Percentiles rank a stretch among this genome's conserved stretches.
phyloP scores from a whole-genome alignment of 2,888 invertebrate genomes.

The Epistrophe eligans region DNA sequence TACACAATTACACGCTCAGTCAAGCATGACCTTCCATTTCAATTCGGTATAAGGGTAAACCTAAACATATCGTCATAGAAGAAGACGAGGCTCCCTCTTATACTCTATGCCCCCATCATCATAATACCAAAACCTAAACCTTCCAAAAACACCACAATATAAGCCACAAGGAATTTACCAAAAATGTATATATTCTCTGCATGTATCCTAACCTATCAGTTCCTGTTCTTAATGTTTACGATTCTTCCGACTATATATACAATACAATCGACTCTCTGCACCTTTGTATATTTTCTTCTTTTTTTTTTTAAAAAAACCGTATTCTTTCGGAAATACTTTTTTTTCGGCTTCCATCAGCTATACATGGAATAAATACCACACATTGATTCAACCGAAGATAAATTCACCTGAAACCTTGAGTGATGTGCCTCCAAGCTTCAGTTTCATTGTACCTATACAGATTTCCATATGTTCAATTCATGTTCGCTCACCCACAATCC shows the following conservation, averaged over 20 bases:
- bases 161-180: slow-evolving; percentile 37
- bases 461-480: slow-evolving; percentile 41
- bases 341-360: neutral
- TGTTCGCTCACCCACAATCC: slow-evolving; percentile 25
- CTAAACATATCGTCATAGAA: neutral
- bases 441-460: slow-evolving; percentile 4
- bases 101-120: neutral
- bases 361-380: slow-evolving; percentile 42
- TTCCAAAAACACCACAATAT: slow-evolving; percentile 26
- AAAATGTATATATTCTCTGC: neutral
- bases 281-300: neutral
- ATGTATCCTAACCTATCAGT: no score
- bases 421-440: slow-evolving; percentile 54
- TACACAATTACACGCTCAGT: slow-evolving; percentile 64
- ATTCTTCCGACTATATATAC: neutral
- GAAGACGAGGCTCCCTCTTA: slow-evolving; percentile 2
- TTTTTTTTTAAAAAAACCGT: slow-evolving; percentile 8
- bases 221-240: neutral
- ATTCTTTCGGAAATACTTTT: neutral
- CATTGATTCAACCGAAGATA: slow-evolving; percentile 44
- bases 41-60: slow-evolving; percentile 4
- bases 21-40: slow-evolving; percentile 40
- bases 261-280: slow-evolving; percentile 7
- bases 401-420: slow-evolving; percentile 34
- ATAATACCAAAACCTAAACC: neutral